Base-by-base conservation (phyloP, 2,113 vertebrate genomes). In the Microcebus jonahi region DNA sequence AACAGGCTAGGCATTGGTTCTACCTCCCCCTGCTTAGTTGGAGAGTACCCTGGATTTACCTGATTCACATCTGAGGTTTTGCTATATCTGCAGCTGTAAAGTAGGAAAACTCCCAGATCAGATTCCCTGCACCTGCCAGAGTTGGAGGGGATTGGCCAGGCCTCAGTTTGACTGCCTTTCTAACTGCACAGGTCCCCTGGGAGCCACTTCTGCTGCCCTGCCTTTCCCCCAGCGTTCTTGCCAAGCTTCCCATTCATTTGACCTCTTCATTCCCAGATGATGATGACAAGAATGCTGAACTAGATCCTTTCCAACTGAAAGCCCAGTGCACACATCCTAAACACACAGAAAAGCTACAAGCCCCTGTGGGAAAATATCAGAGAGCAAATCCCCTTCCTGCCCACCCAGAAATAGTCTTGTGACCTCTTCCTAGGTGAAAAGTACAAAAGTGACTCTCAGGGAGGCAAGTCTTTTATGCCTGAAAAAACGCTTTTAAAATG, bases 271-370 rank as follows among this genome's bases (percentile, higher is more conserved):
- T 82, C 63, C 25, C 55, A 94, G 80, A 21, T 91, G 77, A 45
- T 42, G 63, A 88, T 71, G 59, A 82, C 45, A 86, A 96, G 34
- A 94, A 94, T 73, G 17, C 79, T 82, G 29, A 96, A 88, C 27
- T 67, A 79, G 76, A 73, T 90, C n/a, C 18, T 91, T 89, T 83
- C 45, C 81, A 84, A 82, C 91, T 67, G 20, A 79, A 95, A 96
- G 67, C 53, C 67, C 45, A 81, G 42, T 42, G 27, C 57, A 29
- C 5, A 68, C 31, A 81, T 96, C 82, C 87, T 75, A 39, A 91
- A 70, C 45, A 88, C 25, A 90, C 18, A 93, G 75, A 84, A 79
- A 57, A 88, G 50, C 36, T 23, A 5, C 11, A 93, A 67, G 5
- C 25, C 36, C 21, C 48, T 21, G 42, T 17, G 23, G 29, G 21